Evolutionary conservation across 2,888 invertebrate genomes (phyloP).

Genomic region (Ecdyonurus torrentis): DNA sequence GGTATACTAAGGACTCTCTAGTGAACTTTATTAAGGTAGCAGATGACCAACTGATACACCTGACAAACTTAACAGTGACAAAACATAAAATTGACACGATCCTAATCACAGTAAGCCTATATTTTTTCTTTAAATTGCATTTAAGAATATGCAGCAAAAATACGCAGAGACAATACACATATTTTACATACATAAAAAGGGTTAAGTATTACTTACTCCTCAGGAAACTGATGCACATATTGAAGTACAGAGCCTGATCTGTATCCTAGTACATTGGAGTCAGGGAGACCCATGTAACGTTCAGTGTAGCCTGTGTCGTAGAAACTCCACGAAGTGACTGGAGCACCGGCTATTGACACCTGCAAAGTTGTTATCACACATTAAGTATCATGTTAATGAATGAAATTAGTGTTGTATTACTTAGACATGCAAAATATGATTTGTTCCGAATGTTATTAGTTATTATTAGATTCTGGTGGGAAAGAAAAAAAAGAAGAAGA

Average conservation of each 20-base stretch:
- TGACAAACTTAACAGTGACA: no score
- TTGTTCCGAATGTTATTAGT: no score
- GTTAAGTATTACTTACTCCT: conserved; percentile 75
- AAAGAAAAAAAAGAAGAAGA: conserved; percentile 4
- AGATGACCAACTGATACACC: no score
- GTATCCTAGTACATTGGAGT: conserved; percentile 62
- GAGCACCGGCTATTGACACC: conserved; percentile 87
- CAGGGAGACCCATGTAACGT: conserved; percentile 84
- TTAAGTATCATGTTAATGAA: neutral
- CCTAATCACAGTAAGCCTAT: no score
- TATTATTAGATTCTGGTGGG: neutral
- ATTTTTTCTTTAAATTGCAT: no score
- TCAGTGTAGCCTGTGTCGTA: conserved; percentile 99
- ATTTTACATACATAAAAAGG: no score
- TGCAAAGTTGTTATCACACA: conserved; percentile 17
- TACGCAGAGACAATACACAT: no score
- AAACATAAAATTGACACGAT: no score
- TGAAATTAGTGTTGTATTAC: neutral
- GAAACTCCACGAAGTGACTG: conserved; percentile 91
- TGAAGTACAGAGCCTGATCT: conserved; percentile 67
- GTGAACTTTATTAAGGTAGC: no score
- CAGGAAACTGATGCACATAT: conserved; percentile 74
- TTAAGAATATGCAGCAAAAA: no score
- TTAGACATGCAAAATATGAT: conserved; percentile 7
- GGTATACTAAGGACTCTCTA: no score